Evolutionary conservation across 2,888 invertebrate species (phyloP), one percentile per base, ranked within the genome.

Genomic region (Hymenopus coronatus): DNA sequence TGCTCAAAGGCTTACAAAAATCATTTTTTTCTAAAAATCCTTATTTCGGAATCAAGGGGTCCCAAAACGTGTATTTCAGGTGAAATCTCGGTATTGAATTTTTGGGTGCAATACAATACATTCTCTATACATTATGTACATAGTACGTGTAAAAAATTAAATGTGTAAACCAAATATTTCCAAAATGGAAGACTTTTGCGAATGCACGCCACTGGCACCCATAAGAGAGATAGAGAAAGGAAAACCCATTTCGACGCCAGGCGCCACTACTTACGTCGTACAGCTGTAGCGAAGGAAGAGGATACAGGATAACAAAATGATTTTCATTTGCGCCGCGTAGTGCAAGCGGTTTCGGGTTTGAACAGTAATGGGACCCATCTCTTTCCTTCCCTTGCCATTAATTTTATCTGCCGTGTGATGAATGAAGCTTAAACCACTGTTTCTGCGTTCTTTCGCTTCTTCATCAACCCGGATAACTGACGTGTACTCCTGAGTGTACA

Each of bases 241-340:
- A 70, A 70, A 70, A 70, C 54, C 54, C 54, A 70, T 70, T 70
- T 70, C 54, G 54, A 70, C 54, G 54, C 54, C 54, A 70, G 54
- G 54, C 54, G 54, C 54, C 54, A 25, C 54, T 70, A 70, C 54
- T 70, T 70, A 70, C 54, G 54, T 25, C 54, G 82, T 89, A 88
- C 89, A 87, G 88, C 89, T 89, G 89, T 89, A 89, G 85, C 84
- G 83, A 87, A 87, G 86, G 82, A 30, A 87, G 33, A 40, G 86
- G 85, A 33, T 82, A 89, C 85, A 81, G 89, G 30, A 85, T 84
- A 89, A 89, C 88, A 89, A 89, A 89, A 89, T 89, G 89, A 89
- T 89, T 89, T 89, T 88, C 89, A 89, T 89, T 88, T 89, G 89
- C 89, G 40, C 70, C 27, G 84, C 46, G 84, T 84, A 82, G 88